Evolutionary conservation across 2,888 invertebrate species (phyloP).

Genomic region (Agrypnus murinus): DNA sequence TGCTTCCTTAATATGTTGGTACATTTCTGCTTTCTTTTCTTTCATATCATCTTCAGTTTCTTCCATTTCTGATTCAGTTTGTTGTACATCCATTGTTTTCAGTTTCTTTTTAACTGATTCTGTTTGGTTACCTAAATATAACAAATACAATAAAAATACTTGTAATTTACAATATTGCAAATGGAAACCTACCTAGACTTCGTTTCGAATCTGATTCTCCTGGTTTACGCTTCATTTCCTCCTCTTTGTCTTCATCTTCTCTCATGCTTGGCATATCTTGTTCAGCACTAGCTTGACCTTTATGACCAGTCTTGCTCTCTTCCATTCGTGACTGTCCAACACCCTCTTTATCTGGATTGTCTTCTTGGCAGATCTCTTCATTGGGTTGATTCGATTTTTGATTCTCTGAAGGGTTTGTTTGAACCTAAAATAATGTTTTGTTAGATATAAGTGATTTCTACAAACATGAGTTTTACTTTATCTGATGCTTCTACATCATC

Average conservation of each 20-base stretch:
- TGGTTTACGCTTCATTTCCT: slow-evolving; percentile 78
- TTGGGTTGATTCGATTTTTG: slow-evolving; percentile 68
- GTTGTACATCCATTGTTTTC: slow-evolving; percentile 73
- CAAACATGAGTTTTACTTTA: slow-evolving; percentile 64
- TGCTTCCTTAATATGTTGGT: slow-evolving; percentile 89
- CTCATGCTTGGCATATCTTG: slow-evolving; percentile 64
- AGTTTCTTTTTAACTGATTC: slow-evolving; percentile 79
- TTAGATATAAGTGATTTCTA: slow-evolving; percentile 10
- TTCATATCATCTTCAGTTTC: slow-evolving; percentile 72
- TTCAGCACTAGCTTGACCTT: slow-evolving; percentile 72
- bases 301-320: slow-evolving; percentile 81
- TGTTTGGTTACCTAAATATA: slow-evolving; percentile 75
- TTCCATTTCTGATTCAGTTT: slow-evolving; percentile 68
- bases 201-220: slow-evolving; percentile 85
- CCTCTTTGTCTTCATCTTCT: slow-evolving; percentile 66
- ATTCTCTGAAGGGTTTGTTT: slow-evolving; percentile 65
- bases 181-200: slow-evolving; percentile 77
- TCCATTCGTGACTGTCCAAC: slow-evolving; percentile 85
- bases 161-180: too few relatives aligned
- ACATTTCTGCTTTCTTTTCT: slow-evolving; percentile 73
- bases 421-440: slow-evolving; percentile 69
- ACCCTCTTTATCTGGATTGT: slow-evolving; percentile 78
- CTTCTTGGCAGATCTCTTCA: slow-evolving; percentile 74
- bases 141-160: too few relatives aligned
- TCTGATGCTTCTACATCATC: slow-evolving; percentile 71